Evolutionary conservation across 1,140 invertebrate species (phyloP).

Genomic region (Ceratosolen fusciceps): DNA sequence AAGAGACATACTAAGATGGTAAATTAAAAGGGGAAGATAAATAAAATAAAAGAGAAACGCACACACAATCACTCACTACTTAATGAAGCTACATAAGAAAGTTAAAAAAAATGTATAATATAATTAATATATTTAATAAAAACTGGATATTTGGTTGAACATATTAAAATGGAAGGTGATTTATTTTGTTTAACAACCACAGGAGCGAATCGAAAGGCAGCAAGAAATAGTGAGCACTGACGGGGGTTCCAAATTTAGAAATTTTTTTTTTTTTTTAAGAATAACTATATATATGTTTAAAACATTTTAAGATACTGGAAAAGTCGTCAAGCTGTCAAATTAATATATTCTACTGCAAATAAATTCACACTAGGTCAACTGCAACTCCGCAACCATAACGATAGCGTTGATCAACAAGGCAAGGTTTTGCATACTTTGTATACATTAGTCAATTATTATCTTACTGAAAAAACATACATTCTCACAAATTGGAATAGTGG

Average conservation of each 20-base stretch:
- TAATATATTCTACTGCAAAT: constrained; percentile 73
- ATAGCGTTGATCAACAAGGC: constrained; percentile 56
- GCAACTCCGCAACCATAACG: constrained; percentile 73
- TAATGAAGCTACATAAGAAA: constrained; percentile 59
- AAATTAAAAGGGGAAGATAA: background rate
- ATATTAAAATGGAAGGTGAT: constrained; percentile 1
- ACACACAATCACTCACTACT: constrained; percentile 70
- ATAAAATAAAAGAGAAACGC: constrained; percentile 56
- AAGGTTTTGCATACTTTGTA: constrained; percentile 47
- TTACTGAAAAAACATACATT: constrained; percentile 21
- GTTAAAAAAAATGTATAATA: too few species aligned
- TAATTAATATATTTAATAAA: too few species aligned
- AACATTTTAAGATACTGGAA: constrained; percentile 60
- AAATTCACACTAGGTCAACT: constrained; percentile 72
- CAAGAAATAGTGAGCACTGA: constrained; percentile 29
- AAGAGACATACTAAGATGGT: background rate
- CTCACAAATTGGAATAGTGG: background rate
- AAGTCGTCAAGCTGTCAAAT: constrained; percentile 71
- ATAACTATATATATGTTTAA: constrained; percentile 51
- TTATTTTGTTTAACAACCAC: constrained; percentile 53
- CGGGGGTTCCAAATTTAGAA: constrained; percentile 6
- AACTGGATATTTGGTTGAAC: constrained; percentile 10
- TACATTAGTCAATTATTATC: constrained; percentile 16
- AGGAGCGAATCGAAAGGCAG: constrained; percentile 64
- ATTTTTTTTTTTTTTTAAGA: constrained; percentile 20